Evolutionary conservation across 2,113 vertebrate genomes (phyloP), one percentile per base, ranked within the genome.

Genomic region (Pangasianodon hypophthalmus): DNA sequence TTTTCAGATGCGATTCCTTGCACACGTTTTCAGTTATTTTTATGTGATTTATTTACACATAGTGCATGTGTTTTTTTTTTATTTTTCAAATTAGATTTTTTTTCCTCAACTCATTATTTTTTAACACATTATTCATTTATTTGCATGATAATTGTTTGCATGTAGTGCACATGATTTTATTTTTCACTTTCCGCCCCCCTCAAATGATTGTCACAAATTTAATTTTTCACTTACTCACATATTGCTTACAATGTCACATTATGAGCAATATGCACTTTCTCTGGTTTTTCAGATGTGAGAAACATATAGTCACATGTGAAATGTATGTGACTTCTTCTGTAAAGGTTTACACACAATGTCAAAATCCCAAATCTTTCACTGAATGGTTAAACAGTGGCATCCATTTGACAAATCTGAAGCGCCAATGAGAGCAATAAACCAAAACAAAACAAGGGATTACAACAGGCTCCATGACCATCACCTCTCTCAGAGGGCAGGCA

Each of bases 361-460:
- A 10, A 58, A 58, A 83, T 83, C n/a, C 52, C 80, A 19, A 37
- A 32, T n/a, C 44, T 1, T 29, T 71, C 46, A 4, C 79, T 77
- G 86, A 88, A 58, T 77, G 56, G 56, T 87, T 56, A 86, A 88
- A 87, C 67, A 69, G 67, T 85, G 88, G 89, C 87, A 24, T 56
- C 37, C 60, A 62, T 73, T 44, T 88, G 77, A 88, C 46, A 37
- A 77, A 90, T 64, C 54, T 87, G 75, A 87, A 50, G 80, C 67
- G 24, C 26, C 75, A 82, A 54, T 54, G 71, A 81, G 14, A 54
- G 48, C 82, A 60, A 88, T 89, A 86, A 85, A 69, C 84, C 87
- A 29, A 89, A 90, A 58, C 54, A 89, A 85, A 90, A 87, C 90
- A 85, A 87, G 24, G 41, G 50, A 41, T 90, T 80, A 91, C 41